Evolutionary conservation across 2,888 invertebrate species (phyloP), one percentile per base, ranked within the genome.

Genomic region (Spodoptera picta): DNA sequence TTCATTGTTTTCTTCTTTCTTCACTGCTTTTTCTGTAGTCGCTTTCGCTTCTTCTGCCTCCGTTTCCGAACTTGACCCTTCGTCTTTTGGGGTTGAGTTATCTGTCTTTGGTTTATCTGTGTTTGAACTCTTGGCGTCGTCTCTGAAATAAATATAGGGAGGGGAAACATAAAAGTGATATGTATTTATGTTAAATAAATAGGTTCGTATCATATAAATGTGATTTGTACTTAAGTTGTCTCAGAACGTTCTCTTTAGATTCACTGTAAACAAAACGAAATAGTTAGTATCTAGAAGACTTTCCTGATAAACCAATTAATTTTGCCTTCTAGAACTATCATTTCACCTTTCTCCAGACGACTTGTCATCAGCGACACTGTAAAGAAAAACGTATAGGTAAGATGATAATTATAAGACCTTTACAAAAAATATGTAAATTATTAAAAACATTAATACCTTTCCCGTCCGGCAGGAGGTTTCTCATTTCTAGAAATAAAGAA

Each of bases 221-320:
- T 52, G 1, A 65, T 77, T 4, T 24, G 14, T 76, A 84, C 83
- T 71, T 77, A 12, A 41, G 46, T 52, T 82, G 45, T 62, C 83
- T 80, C 14, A 83, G 53, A 31, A 42, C 66, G 23, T 14, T n/a
- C 23, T 71, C 65, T 42, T 77, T 79, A 4, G 69, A 51, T 19
- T 67, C 74, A 53, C 85, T 86, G 70, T 24, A 77, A 79, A 50
- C 24, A 4, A 10, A 14, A 45, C 44, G 60, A 24, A 3, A 41
- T 27, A 0, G 11, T 6, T 11, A 42, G 12, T 27, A 23, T 27
- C 6, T 10, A 4, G 27, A 9, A 5, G 12, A 57, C 5, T 3
- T 0, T 52, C 31, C 42, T 57, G 49, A 46, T 27, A 23, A 31
- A 24, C 42, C 23, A 48, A n/a, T 12, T 7, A 7, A n/a, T 2